Evolutionary conservation across 1,140 invertebrate genomes (phyloP), one percentile per base, ranked within the genome.

Genomic region (Drosophila biarmipes): DNA sequence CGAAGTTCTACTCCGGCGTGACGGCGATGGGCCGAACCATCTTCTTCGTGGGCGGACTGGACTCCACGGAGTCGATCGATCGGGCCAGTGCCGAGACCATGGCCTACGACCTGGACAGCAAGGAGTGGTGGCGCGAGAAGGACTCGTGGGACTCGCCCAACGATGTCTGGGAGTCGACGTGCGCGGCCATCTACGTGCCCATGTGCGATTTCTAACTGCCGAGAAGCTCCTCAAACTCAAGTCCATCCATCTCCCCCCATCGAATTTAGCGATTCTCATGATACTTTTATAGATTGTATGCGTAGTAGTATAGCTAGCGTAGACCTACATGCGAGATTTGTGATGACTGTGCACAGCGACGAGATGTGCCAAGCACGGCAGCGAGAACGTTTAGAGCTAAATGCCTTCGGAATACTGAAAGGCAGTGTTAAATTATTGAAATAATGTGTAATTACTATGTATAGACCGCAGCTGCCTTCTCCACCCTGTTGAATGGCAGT

Each of bases 11-110:
- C 89, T 94, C 95, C 0, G 95, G 95, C 14, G 94, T 95, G 40
- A 94, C 95, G 5, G 92, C 94, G 15, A 93, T 95, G 34, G 92
- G 94, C n/a, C 91, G 92, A n/a, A 94, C 93, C 74, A 93, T 96
- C 4, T 95, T 95, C 89, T 94, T 96, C 58, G 94, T 96, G 72
- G 96, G 96, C 10, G 96, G 96, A 0, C 95, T 96, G 80, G 93
- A 94, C 63, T 95, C 94, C 40, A 94, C 95, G 67, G 93, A 93
- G 35, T 94, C 94, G 61, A 95, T 95, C 76, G 94, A 95, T 87
- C 93, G 94, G 27, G 94, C 94, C 53, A 95, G 94, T 10, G 94
- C 94, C 17, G 93, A 94, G 11, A 94, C 95, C 5, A 95, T 95
- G 89, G 94, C 93, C 67, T 95, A 95, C 73, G 93, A 95, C 87